phyloP scores from a whole-genome alignment of 2,888 invertebrate genomes.

The Neoaliturus tenellus region DNA sequence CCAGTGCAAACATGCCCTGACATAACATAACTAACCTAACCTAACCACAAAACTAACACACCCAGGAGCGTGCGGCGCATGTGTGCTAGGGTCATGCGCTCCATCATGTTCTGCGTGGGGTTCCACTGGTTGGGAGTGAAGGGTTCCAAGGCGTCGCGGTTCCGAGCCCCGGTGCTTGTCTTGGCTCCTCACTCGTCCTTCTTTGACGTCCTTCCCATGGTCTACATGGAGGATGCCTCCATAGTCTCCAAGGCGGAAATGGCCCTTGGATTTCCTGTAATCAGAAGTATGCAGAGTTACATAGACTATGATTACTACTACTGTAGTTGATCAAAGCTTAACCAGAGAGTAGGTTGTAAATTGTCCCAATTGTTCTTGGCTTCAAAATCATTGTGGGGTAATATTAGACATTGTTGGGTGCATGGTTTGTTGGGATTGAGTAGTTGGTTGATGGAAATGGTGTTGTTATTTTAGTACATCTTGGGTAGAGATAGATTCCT shows the following conservation, averaged over 20 bases:
- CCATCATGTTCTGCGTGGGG: conserved; percentile 87
- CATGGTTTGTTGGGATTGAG: neutral
- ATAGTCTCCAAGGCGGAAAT: conserved; percentile 94
- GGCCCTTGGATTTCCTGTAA: conserved; percentile 85
- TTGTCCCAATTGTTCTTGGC: neutral
- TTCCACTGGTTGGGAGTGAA: conserved; percentile 87
- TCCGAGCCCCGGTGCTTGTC: conserved; percentile 89
- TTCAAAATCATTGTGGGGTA: neutral
- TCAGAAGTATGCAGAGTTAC: conserved; percentile 84
- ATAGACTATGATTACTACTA: neutral
- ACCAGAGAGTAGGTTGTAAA: neutral
- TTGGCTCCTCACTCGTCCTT: conserved; percentile 95
- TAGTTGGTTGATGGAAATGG: neutral
- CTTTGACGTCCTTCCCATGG: conserved; percentile 91
- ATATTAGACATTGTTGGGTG: neutral
- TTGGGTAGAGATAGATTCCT: too few relatives aligned
- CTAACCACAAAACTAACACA: conserved; percentile 12
- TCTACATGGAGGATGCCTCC: conserved; percentile 89
- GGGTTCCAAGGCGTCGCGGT: conserved; percentile 79
- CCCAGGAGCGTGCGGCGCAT: conserved; percentile 67
- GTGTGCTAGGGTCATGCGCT: conserved; percentile 82
- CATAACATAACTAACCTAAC: neutral
- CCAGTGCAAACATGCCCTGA: neutral
- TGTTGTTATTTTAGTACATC: too few relatives aligned
- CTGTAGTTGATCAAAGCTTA: neutral